Percentiles rank a stretch among this genome's conserved stretches.
Evolutionary conservation across 2,888 invertebrate genomes (phyloP).

Genomic region (Lithosia quadra): DNA sequence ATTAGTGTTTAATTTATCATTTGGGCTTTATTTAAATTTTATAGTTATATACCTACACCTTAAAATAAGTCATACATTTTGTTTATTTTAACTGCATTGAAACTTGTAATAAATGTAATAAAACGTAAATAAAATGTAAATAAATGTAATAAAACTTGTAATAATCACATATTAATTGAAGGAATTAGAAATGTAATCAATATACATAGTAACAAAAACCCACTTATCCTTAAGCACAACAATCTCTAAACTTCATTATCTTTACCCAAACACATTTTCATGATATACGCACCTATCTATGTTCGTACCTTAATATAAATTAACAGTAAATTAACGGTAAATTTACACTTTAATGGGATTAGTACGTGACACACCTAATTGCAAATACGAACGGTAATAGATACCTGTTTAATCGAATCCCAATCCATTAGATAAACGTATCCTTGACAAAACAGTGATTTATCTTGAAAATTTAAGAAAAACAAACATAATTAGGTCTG

Average conservation of each 20-base stretch:
- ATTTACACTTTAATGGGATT: conserved; percentile 40
- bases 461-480: not conserved
- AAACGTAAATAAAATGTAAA: too few relatives aligned
- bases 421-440: conserved; percentile 62
- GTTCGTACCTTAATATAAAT: conserved; percentile 22
- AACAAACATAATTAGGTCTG: not conserved
- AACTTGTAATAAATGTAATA: too few relatives aligned
- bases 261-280: conserved; percentile 45
- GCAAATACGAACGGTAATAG: conserved; percentile 49
- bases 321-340: conserved; percentile 34
- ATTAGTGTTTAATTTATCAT: too few relatives aligned
- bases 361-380: conserved; percentile 44
- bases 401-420: conserved; percentile 58
- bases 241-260: conserved; percentile 43
- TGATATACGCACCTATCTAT: conserved; percentile 32
- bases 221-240: conserved; percentile 33
- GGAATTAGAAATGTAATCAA: not conserved
- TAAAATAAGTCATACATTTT: too few relatives aligned
- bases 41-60: too few relatives aligned
- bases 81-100: too few relatives aligned
- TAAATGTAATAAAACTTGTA: too few relatives aligned
- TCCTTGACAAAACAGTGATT: conserved; percentile 47
- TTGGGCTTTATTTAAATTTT: too few relatives aligned
- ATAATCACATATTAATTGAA: not conserved
- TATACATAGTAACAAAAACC: not conserved